These are phyloP conservation scores for Deilephila porcellus DNA, from an alignment of 2,888 invertebrate genomes.

Conservation along the genomic window DNA sequence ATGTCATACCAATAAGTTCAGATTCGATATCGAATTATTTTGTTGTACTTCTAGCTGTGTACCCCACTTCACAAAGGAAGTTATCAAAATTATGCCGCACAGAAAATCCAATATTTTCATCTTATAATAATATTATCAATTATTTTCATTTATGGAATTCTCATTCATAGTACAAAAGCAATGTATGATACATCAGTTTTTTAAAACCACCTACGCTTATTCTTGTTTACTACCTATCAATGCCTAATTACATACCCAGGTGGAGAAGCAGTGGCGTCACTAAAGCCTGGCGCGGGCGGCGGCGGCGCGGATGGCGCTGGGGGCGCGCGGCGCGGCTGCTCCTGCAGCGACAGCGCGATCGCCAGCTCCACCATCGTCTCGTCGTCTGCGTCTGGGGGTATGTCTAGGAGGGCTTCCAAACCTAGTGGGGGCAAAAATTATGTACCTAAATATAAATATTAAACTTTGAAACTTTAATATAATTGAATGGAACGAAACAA, in stretches of 20 bases:
- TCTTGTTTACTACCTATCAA: too few relatives aligned
- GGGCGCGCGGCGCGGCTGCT: constrained; percentile 87
- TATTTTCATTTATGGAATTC: too few relatives aligned
- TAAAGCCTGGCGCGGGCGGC: constrained; percentile 82
- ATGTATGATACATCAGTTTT: too few relatives aligned
- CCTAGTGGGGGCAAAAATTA: constrained; percentile 59
- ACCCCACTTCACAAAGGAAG: too few relatives aligned
- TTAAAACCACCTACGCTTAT: too few relatives aligned
- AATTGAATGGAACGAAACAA: neutral
- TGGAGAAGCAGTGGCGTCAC: constrained; percentile 93
- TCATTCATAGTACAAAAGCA: too few relatives aligned
- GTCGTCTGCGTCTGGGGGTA: constrained; percentile 98
- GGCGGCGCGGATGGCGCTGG: constrained; percentile 66
- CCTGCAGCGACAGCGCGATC: constrained; percentile 96
- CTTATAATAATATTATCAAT: too few relatives aligned
- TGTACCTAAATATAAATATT: neutral
- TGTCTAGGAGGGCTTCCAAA: constrained; percentile 92
- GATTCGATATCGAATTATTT: neutral
- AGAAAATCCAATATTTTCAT: too few relatives aligned
- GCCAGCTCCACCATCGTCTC: constrained; percentile 98
- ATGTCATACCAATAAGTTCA: neutral
- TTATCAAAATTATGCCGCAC: too few relatives aligned
- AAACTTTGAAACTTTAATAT: neutral
- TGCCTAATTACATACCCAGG: constrained; percentile 67
- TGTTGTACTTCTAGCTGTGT: neutral